Evolutionary conservation across 2,113 vertebrate genomes (phyloP).

Genomic region (Ptychochromis oligacanthus): DNA sequence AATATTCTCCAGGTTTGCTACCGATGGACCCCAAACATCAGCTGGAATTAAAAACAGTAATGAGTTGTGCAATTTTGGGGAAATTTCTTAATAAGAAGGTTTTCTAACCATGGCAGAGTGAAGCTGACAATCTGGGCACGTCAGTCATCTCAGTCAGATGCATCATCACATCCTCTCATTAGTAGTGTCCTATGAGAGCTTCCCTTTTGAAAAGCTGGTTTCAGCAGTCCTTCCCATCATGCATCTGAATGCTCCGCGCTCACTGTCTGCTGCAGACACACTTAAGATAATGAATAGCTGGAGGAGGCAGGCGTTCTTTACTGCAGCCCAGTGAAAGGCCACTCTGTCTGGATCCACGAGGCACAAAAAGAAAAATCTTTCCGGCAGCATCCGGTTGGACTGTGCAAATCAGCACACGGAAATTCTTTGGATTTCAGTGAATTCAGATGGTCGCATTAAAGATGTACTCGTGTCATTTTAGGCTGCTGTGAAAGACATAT

Average conservation of each 20-base stretch:
- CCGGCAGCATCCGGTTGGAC: conserved; percentile 34
- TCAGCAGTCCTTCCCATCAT: conserved; percentile 63
- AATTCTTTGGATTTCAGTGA: conserved; percentile 25
- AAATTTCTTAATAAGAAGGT: not conserved
- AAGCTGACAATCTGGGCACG: not conserved
- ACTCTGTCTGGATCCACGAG: conserved; percentile 61
- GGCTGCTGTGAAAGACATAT: not conserved
- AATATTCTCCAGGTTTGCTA: not conserved
- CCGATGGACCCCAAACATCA: not conserved
- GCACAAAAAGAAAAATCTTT: conserved; percentile 35
- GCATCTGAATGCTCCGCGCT: conserved; percentile 46
- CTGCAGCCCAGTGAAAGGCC: conserved; percentile 65
- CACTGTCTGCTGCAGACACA: conserved; percentile 67
- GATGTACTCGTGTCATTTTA: not conserved
- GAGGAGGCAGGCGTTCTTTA: conserved; percentile 67
- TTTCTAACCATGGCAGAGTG: conserved; percentile 4
- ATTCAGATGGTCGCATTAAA: conserved; percentile 19
- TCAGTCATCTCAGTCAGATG: conserved; percentile 34
- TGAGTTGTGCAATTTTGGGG: not conserved
- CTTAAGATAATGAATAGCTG: conserved; percentile 77
- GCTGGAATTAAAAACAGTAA: not conserved
- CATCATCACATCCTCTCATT: conserved; percentile 53
- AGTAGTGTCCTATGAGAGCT: conserved; percentile 43
- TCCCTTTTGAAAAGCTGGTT: conserved; percentile 48
- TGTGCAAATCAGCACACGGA: not conserved